Evolutionary conservation across 2,888 invertebrate genomes (phyloP).

Genomic region (Aromia moschata): DNA sequence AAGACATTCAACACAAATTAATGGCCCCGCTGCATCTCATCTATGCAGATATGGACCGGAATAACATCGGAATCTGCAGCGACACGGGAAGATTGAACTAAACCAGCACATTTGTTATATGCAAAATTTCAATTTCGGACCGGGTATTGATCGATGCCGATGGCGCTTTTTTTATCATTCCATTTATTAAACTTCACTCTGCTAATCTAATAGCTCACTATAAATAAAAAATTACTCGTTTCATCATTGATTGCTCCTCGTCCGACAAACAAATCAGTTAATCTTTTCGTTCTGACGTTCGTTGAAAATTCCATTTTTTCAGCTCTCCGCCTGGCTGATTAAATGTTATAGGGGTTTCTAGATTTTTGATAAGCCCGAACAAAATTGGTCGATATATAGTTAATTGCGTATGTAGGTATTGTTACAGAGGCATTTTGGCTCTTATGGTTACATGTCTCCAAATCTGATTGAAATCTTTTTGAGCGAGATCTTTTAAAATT

Average conservation of each 20-base stretch:
- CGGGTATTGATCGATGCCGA: conserved; percentile 34
- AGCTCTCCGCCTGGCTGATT: conserved; percentile 36
- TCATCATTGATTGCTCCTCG: conserved; percentile 48
- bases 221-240: conserved; percentile 44
- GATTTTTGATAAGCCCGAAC: conserved; percentile 25
- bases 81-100: conserved; percentile 38
- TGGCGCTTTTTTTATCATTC: conserved; percentile 35
- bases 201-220: conserved; percentile 41
- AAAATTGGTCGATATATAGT: conserved; percentile 15
- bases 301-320: conserved; percentile 37
- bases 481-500: too few species aligned
- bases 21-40: conserved; percentile 21
- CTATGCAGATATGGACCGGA: conserved; percentile 3
- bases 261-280: conserved; percentile 50
- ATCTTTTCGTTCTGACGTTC: conserved; percentile 43
- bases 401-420: too few species aligned
- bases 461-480: too few species aligned
- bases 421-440: too few species aligned
- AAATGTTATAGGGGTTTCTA: conserved; percentile 37
- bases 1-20: conserved; percentile 24
- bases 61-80: conserved; percentile 10
- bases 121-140: conserved; percentile 43
- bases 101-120: conserved; percentile 42
- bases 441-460: too few species aligned
- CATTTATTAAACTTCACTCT: conserved; percentile 40